Conservation (phyloP, 2,888 invertebrate genomes). For the Mayetiola destructor region DNA sequence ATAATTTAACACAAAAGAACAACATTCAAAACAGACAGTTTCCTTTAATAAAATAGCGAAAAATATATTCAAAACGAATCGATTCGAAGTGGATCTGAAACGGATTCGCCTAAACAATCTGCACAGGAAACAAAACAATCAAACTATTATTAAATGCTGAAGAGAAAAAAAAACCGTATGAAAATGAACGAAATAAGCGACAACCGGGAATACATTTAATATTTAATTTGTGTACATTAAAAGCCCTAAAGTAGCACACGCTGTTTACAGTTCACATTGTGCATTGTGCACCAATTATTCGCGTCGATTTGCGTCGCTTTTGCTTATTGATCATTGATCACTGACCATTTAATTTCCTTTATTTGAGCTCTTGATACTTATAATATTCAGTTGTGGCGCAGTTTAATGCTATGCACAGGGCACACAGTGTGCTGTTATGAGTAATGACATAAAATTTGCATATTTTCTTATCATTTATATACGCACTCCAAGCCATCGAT, state of each 20-base stretch:
- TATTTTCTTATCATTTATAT: background rate
- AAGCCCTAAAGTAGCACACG: conserved; percentile 5
- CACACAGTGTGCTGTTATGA: no score
- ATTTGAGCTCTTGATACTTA: no score
- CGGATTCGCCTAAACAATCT: background rate
- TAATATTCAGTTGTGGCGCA: no score
- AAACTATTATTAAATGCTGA: background rate
- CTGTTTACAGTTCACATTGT: conserved; percentile 2
- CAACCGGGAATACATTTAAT: no score
- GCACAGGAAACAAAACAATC: background rate
- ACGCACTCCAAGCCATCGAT: no score
- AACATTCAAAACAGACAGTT: no score
- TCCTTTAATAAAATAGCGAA: no score
- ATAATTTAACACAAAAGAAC: conserved; percentile 1
- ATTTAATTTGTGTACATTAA: background rate
- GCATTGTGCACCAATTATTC: background rate
- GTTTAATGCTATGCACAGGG: no score
- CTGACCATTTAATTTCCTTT: conserved; percentile 10
- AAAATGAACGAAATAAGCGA: background rate
- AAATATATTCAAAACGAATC: no score
- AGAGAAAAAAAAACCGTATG: background rate
- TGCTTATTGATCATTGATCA: background rate
- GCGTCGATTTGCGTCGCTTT: background rate
- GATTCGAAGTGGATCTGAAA: no score
- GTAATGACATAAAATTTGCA: conserved; percentile 9